Conservation (phyloP, 2,888 invertebrate species). For the Limnephilus rhombicus region DNA sequence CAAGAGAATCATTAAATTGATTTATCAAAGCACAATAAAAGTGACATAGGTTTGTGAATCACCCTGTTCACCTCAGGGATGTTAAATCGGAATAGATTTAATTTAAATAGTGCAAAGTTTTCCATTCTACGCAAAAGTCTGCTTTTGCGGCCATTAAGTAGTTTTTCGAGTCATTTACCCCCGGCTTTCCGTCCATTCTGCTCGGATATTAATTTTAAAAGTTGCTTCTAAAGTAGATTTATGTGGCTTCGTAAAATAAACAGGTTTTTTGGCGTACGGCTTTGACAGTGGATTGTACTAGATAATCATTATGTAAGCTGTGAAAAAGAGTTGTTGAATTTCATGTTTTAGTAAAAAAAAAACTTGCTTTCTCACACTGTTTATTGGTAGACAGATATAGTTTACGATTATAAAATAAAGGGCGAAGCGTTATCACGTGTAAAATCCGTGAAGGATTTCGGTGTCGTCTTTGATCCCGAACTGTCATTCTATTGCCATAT, state of each 20-base stretch:
- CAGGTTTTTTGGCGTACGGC: not conserved
- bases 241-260: not conserved
- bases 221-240: not conserved
- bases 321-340: too few species aligned
- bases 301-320: not conserved
- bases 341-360: too few species aligned
- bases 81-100: slow-evolving; percentile 1
- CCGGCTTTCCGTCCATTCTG: not conserved
- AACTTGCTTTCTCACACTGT: too few species aligned
- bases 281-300: not conserved
- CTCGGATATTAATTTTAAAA: not conserved
- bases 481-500: too few species aligned
- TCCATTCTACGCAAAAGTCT: not conserved
- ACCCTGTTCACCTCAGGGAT: not conserved
- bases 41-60: not conserved
- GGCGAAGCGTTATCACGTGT: too few species aligned
- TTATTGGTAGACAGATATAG: too few species aligned
- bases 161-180: not conserved
- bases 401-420: too few species aligned
- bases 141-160: not conserved
- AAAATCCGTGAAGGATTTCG: too few species aligned
- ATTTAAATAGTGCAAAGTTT: not conserved
- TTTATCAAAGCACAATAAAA: not conserved
- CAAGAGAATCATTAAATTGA: not conserved
- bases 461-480: too few species aligned